These are phyloP conservation scores for Pterocles orientalis DNA, from an alignment of 2,113 vertebrate genomes.

Conservation along the genomic window DNA sequence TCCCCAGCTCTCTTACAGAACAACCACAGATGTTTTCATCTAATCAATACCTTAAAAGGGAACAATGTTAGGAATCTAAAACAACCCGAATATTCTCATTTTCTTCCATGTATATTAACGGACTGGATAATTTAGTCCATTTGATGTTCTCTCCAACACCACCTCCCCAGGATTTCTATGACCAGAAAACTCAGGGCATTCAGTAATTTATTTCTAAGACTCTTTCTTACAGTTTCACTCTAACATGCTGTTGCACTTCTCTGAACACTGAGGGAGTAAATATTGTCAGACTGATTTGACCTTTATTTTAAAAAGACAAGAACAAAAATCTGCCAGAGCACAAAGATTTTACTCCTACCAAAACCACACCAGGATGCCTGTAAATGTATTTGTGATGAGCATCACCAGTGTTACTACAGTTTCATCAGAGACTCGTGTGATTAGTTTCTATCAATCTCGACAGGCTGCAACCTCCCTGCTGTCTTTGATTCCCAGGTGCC, in stretches of 20 bases:
- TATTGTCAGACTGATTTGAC: background rate
- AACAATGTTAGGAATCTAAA: background rate
- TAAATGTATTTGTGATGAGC: background rate
- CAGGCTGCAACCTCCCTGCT: background rate
- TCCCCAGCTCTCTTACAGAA: background rate
- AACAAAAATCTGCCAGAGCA: background rate
- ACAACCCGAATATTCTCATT: background rate
- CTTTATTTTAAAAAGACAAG: background rate
- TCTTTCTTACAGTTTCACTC: background rate
- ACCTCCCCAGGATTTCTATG: background rate
- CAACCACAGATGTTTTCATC: background rate
- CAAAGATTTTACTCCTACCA: background rate
- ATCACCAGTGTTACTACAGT: background rate
- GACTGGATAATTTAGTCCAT: background rate
- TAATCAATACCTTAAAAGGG: background rate
- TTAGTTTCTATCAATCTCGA: background rate
- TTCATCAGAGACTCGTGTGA: background rate
- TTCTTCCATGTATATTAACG: background rate
- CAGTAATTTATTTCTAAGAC: background rate
- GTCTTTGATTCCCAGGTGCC: background rate
- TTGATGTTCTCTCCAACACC: background rate
- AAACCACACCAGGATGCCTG: background rate
- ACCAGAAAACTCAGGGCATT: background rate
- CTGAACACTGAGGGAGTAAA: background rate
- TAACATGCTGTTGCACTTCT: background rate